A percentile compares a stretch with the other conserved stretches of the same genome.
phyloP scores from a whole-genome alignment of 2,113 vertebrate genomes.

The Lagopus muta region DNA sequence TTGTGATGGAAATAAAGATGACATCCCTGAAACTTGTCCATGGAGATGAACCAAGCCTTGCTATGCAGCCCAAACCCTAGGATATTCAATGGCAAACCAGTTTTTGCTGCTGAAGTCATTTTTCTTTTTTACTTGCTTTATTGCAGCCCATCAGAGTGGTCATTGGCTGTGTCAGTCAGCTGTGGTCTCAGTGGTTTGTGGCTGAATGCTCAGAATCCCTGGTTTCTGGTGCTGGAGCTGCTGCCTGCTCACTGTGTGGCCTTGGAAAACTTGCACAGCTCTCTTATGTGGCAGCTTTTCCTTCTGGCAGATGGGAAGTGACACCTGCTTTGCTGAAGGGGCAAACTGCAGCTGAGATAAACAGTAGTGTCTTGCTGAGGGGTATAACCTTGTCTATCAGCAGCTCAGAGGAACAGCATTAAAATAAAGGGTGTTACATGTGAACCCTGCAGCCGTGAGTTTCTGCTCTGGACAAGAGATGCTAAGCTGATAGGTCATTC shows the following conservation, averaged over 20 bases:
- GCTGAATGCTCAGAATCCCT: constrained; percentile 1
- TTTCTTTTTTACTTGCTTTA: neutral
- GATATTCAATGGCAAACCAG: neutral
- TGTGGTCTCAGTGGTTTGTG: constrained; percentile 36
- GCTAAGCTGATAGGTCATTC: neutral
- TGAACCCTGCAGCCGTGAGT: neutral
- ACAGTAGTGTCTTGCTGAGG: neutral
- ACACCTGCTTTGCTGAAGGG: constrained; percentile 26
- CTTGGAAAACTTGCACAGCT: constrained; percentile 33
- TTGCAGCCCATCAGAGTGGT: neutral
- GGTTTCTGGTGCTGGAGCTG: constrained; percentile 19
- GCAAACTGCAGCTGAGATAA: constrained; percentile 32
- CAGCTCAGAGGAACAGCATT: neutral
- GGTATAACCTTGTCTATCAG: neutral
- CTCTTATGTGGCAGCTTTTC: neutral
- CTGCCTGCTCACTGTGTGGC: constrained; percentile 15
- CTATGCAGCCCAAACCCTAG: neutral
- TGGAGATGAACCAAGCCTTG: neutral
- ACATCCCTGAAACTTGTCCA: neutral
- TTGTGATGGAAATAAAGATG: neutral
- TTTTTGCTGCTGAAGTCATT: neutral
- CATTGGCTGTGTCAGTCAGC: constrained; percentile 37
- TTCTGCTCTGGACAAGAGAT: neutral
- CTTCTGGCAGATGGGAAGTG: neutral
- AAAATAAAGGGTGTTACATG: neutral